phyloP scores from a whole-genome alignment of 2,888 invertebrate genomes.

The Eledone cirrhosa region DNA sequence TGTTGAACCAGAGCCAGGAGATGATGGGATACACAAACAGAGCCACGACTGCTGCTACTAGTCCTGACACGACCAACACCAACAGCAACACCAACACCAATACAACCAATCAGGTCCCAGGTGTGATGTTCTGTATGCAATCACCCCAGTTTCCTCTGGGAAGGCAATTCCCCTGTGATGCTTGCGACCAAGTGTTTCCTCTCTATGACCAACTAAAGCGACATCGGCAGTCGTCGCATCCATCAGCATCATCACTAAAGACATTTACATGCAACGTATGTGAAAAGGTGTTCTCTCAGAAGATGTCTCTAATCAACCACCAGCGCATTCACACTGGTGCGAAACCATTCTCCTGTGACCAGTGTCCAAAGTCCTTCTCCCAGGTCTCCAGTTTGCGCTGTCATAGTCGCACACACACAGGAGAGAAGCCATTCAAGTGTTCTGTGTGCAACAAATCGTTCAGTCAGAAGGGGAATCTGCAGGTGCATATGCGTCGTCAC shows the following conservation, averaged over 20 bases:
- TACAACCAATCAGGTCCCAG: background rate
- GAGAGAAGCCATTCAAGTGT: conserved; percentile 15
- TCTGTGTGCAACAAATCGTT: conserved; percentile 20
- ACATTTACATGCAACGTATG: conserved; percentile 17
- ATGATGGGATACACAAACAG: too few relatives aligned
- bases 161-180: conserved; percentile 15
- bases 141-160: conserved; percentile 11
- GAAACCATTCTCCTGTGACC: conserved; percentile 17
- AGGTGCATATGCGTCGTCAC: conserved; percentile 24
- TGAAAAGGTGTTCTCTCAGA: conserved; percentile 19
- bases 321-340: conserved; percentile 18
- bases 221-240: conserved; percentile 15
- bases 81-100: conserved; percentile 3
- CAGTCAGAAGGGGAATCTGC: conserved; percentile 22
- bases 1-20: too few relatives aligned
- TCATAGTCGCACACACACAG: conserved; percentile 18
- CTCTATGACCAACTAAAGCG: conserved; percentile 16
- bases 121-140: conserved; percentile 15
- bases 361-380: conserved; percentile 15
- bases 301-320: conserved; percentile 24
- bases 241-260: conserved; percentile 7
- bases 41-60: too few relatives aligned
- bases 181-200: conserved; percentile 14
- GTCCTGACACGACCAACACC: background rate
- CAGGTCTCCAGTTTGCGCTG: conserved; percentile 23